These are phyloP conservation scores for Antheraea yamamai DNA, from an alignment of 2,888 invertebrate species.

Conservation along the genomic window DNA sequence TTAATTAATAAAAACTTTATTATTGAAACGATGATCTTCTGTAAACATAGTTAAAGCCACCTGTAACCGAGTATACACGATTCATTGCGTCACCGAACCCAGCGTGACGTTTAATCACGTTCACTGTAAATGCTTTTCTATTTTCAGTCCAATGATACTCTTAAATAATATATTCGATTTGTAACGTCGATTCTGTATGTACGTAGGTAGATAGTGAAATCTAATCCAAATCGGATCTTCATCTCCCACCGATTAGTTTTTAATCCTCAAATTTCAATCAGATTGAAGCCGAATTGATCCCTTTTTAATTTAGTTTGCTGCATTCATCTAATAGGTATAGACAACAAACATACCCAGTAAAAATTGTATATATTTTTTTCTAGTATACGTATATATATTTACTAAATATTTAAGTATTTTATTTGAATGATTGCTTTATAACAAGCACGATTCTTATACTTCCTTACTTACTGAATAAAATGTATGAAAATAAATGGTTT, in stretches of 20 bases:
- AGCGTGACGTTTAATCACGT: no score
- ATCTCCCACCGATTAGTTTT: conserved; percentile 40
- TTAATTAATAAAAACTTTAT: no score
- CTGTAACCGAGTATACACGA: no score
- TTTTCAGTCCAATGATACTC: not conserved
- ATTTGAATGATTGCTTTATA: not conserved
- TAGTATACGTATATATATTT: not conserved
- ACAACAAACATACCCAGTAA: conserved; percentile 4
- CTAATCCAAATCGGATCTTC: conserved; percentile 33
- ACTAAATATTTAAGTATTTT: not conserved
- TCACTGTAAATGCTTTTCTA: no score
- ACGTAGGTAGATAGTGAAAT: conserved; percentile 27
- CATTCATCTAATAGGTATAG: conserved; percentile 9
- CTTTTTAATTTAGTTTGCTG: conserved; percentile 42
- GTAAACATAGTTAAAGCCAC: no score
- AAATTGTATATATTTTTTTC: not conserved
- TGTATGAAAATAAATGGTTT: not conserved
- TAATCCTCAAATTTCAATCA: conserved; percentile 50
- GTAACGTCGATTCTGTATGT: not conserved
- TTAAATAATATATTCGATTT: not conserved
- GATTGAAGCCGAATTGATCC: conserved; percentile 43
- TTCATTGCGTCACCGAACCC: no score
- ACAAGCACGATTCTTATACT: not conserved
- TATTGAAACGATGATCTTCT: no score
- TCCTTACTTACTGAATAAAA: not conserved